Percentiles rank a stretch among this genome's conserved stretches.
These are phyloP conservation scores for Gari tellinella DNA, from an alignment of 2,888 invertebrate species.

Conservation along the genomic window DNA sequence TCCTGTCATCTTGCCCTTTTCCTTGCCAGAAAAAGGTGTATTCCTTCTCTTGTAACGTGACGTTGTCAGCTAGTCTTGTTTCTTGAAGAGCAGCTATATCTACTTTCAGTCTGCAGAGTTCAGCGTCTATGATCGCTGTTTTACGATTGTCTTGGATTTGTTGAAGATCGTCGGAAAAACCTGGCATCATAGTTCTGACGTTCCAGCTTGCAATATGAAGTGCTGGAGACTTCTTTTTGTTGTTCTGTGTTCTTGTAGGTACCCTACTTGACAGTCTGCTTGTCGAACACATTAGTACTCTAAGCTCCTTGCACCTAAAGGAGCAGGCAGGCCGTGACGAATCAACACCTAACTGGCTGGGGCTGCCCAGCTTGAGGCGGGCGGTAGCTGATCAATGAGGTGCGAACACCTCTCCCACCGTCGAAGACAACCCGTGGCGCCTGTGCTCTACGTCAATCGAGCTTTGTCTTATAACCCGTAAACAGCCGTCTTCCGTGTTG, in stretches of 20 bases:
- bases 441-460: constrained; percentile 5
- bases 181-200: not conserved
- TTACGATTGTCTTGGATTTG: not conserved
- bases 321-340: constrained; percentile 7
- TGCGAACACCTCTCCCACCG: constrained; percentile 13
- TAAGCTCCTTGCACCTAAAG: constrained; percentile 7
- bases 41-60: no score
- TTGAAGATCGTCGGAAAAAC: constrained; percentile 7
- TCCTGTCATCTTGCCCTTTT: no score
- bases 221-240: no score
- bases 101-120: not conserved
- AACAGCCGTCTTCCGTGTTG: no score
- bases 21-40: no score
- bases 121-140: constrained; percentile 9
- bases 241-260: constrained; percentile 4
- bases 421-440: constrained; percentile 21
- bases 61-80: constrained; percentile 13
- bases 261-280: not conserved
- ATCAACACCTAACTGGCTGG: constrained; percentile 17
- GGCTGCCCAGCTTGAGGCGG: no score
- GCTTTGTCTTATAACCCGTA: constrained; percentile 12
- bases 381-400: no score
- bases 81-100: constrained; percentile 12
- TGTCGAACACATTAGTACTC: not conserved
- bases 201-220: constrained; percentile 8